phyloP scores from a whole-genome alignment of 2,797 vertebrate genomes.

The Diplodus puntazzo region DNA sequence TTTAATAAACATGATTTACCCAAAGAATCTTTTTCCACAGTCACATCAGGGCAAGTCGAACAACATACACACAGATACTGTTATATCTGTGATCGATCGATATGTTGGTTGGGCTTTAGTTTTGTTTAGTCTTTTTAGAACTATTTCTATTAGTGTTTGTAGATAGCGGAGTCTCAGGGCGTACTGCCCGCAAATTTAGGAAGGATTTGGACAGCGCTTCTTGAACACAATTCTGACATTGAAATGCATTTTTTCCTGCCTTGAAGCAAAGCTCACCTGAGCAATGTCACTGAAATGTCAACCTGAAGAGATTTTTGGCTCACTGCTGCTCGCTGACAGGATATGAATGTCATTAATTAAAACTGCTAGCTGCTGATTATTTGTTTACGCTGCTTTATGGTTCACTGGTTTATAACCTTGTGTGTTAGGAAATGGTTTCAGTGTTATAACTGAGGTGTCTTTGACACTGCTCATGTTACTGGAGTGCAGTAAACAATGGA shows the following conservation, averaged over 20 bases:
- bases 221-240: slow-evolving; percentile 2
- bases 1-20: too few relatives aligned
- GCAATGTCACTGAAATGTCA: slow-evolving; percentile 11
- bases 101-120: not conserved
- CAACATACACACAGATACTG: too few relatives aligned
- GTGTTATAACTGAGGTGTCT: not conserved
- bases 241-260: not conserved
- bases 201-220: not conserved
- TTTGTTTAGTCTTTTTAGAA: not conserved
- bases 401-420: slow-evolving; percentile 12
- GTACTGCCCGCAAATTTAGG: not conserved
- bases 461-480: slow-evolving; percentile 3
- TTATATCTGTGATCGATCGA: too few relatives aligned
- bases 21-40: too few relatives aligned
- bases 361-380: slow-evolving; percentile 1
- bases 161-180: not conserved
- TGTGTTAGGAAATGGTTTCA: slow-evolving; percentile 8
- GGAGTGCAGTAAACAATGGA: not conserved
- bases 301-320: not conserved
- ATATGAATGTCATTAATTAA: slow-evolving; percentile 11
- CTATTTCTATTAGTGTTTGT: not conserved
- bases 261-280: not conserved
- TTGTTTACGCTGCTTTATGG: slow-evolving; percentile 21
- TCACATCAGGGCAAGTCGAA: too few relatives aligned
- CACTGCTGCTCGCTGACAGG: not conserved